Evolutionary conservation across 1,140 invertebrate species (phyloP).

Genomic region (Tetragonula clypearis): DNA sequence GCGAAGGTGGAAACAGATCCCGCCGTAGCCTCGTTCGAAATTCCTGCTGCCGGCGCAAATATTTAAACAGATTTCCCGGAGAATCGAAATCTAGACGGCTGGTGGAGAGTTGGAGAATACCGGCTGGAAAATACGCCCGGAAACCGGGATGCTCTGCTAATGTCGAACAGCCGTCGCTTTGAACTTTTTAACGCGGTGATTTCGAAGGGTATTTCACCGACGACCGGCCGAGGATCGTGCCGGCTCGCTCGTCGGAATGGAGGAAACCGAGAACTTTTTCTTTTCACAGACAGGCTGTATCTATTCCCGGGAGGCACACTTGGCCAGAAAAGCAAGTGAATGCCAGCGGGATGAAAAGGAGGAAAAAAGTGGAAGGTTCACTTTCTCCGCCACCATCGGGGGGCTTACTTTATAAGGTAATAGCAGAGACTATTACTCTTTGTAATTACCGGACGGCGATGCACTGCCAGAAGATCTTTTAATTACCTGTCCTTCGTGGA

Average conservation of each 20-base stretch:
- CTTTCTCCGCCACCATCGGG: slow-evolving; percentile 4
- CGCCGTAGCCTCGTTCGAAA: no score
- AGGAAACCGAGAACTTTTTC: slow-evolving; percentile 39
- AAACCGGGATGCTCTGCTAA: not conserved
- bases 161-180: slow-evolving; percentile 26
- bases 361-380: slow-evolving; percentile 26
- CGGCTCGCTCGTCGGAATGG: not conserved
- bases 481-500: slow-evolving; percentile 41
- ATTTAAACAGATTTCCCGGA: slow-evolving; percentile 4
- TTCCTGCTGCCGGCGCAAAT: not conserved
- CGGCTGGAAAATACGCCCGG: not conserved
- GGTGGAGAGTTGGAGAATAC: not conserved
- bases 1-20: not conserved
- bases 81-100: not conserved
- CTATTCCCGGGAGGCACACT: slow-evolving; percentile 28
- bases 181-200: slow-evolving; percentile 55
- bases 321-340: slow-evolving; percentile 41
- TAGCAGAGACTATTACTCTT: slow-evolving; percentile 42
- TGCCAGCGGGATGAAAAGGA: slow-evolving; percentile 20
- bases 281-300: slow-evolving; percentile 23
- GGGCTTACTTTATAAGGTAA: slow-evolving; percentile 47
- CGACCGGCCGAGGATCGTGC: slow-evolving; percentile 3
- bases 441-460: slow-evolving; percentile 55
- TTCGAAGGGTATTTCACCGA: slow-evolving; percentile 41
- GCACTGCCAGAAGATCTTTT: slow-evolving; percentile 57